Conservation (phyloP, 2,797 vertebrate genomes). For the Myotis planiceps region DNA sequence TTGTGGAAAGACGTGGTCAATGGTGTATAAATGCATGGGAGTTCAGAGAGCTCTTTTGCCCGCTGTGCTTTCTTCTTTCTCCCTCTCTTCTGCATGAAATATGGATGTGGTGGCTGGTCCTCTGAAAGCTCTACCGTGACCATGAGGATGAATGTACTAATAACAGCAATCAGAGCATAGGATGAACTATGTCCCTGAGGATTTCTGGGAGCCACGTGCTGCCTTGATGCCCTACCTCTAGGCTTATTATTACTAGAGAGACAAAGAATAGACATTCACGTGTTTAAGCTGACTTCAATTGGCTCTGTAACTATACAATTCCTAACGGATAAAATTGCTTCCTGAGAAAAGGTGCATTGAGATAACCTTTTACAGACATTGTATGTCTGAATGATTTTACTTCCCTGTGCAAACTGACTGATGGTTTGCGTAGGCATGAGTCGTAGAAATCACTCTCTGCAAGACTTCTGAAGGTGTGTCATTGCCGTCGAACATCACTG, state of each 20-base stretch:
- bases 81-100: background rate
- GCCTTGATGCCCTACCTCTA: background rate
- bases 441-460: background rate
- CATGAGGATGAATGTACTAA: background rate
- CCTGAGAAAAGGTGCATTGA: background rate
- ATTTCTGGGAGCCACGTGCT: background rate
- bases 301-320: background rate
- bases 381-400: background rate
- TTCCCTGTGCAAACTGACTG: background rate
- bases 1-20: background rate
- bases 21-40: background rate
- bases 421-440: background rate
- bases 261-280: background rate
- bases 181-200: background rate
- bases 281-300: background rate
- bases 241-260: background rate
- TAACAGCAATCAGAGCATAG: background rate
- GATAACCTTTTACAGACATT: background rate
- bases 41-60: background rate
- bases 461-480: background rate
- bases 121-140: background rate
- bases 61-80: background rate
- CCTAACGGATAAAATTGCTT: conserved; percentile 16
- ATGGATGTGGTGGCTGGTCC: background rate
- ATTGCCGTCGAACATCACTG: background rate